These are phyloP conservation scores for Halcyon malimbica DNA, from an alignment of 2,113 vertebrate species.

Conservation along the genomic window DNA sequence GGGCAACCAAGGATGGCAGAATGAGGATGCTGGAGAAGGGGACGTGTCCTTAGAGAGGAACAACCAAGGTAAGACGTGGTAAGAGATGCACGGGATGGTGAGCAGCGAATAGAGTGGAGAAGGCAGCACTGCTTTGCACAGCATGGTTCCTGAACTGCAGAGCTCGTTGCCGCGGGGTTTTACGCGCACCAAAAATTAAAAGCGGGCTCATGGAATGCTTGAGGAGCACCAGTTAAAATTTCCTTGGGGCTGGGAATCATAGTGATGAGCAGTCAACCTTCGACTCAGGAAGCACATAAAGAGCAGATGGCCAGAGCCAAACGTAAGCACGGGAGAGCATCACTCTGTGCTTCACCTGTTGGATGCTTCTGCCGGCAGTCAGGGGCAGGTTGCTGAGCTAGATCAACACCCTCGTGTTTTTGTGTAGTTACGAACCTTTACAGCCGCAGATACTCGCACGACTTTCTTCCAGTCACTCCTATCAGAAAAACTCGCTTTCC, in stretches of 20 bases:
- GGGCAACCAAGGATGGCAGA: not conserved
- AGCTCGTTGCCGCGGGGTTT: not conserved
- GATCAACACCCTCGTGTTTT: not conserved
- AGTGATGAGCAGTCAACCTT: not conserved
- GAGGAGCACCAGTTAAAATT: not conserved
- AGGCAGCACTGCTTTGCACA: not conserved
- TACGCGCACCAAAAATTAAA: not conserved
- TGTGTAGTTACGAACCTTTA: not conserved
- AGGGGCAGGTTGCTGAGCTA: not conserved
- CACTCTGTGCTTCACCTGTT: not conserved
- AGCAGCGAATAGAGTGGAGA: not conserved
- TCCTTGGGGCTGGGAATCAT: not conserved
- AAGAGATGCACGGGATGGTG: not conserved
- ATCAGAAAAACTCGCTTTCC: not conserved
- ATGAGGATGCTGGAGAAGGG: not conserved
- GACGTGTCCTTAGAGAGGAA: not conserved
- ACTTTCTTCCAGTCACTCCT: not conserved
- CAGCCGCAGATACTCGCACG: not conserved
- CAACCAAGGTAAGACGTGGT: rapidly evolving
- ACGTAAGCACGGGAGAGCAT: not conserved
- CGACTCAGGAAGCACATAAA: not conserved
- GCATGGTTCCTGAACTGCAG: not conserved
- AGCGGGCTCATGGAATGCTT: not conserved
- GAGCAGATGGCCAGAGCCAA: not conserved
- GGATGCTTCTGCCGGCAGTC: not conserved